These are phyloP conservation scores for Amitus sp. DNA, from an alignment of 2,888 invertebrate species.

Conservation along the genomic window DNA sequence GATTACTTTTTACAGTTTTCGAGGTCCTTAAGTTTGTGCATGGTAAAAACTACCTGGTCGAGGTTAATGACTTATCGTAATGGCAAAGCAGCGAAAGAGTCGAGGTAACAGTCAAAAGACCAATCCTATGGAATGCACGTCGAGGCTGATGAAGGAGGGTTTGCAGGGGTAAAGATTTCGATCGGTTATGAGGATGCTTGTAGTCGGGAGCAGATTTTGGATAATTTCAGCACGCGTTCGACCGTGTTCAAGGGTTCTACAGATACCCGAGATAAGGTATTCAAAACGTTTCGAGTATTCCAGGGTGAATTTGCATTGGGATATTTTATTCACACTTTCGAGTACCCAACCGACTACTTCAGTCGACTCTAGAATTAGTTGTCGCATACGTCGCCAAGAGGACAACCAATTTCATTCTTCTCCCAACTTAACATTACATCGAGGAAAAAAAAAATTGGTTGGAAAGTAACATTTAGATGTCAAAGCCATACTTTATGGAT, in stretches of 20 bases:
- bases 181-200: slow-evolving; percentile 59
- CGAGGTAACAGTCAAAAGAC: neutral
- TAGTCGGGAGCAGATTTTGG: slow-evolving; percentile 53
- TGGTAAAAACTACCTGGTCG: neutral
- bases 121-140: slow-evolving; percentile 3
- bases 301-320: slow-evolving; percentile 49
- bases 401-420: slow-evolving; percentile 30
- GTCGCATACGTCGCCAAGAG: slow-evolving; percentile 25
- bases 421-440: slow-evolving; percentile 15
- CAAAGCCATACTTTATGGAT: no score
- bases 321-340: slow-evolving; percentile 40
- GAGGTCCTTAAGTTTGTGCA: neutral
- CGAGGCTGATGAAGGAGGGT: slow-evolving; percentile 3
- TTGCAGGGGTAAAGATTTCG: slow-evolving; percentile 51
- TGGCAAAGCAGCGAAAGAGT: neutral
- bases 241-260: slow-evolving; percentile 61
- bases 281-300: slow-evolving; percentile 61
- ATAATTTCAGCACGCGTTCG: slow-evolving; percentile 63
- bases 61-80: no score
- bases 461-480: no score
- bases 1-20: slow-evolving; percentile 46
- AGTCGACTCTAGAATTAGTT: slow-evolving; percentile 38
- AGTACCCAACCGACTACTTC: slow-evolving; percentile 29
- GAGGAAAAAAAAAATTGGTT: no score
- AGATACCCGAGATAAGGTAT: slow-evolving; percentile 62